A percentile compares a stretch with the other conserved stretches of the same genome.
phyloP scores from a whole-genome alignment of 2,888 invertebrate species.

The Apamea anceps region DNA sequence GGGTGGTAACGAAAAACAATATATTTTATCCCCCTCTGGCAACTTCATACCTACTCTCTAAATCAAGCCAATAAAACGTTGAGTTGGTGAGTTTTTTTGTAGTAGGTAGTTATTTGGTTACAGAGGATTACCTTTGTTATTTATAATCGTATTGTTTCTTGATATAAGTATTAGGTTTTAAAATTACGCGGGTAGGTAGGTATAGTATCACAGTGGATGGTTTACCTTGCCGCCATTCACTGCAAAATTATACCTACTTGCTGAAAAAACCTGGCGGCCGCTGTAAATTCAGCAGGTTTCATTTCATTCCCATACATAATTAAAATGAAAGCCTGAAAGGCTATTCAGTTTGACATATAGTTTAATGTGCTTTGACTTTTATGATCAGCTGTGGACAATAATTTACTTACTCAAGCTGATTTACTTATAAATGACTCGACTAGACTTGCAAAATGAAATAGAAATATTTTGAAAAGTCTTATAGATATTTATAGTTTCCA shows the following conservation, averaged over 20 bases:
- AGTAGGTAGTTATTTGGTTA: background rate
- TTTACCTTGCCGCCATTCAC: no score
- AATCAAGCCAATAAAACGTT: constrained; percentile 31
- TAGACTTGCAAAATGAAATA: background rate
- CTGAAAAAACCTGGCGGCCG: background rate
- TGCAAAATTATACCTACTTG: background rate
- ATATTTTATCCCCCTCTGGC: constrained; percentile 26
- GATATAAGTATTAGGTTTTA: background rate
- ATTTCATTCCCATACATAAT: background rate
- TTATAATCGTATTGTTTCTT: background rate
- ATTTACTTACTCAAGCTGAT: background rate
- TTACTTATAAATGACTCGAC: no score
- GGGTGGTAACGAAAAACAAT: constrained; percentile 40
- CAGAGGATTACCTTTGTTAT: background rate
- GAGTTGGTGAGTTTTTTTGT: constrained; percentile 29
- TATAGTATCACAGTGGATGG: background rate
- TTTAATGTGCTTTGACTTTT: background rate
- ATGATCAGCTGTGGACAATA: background rate
- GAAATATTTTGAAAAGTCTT: background rate
- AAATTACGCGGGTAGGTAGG: background rate
- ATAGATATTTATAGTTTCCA: background rate
- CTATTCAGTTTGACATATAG: background rate
- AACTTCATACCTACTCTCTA: constrained; percentile 34
- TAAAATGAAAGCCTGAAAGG: background rate
- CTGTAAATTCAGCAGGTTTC: background rate